A percentile compares a stretch with the other conserved stretches of the same genome.
These are phyloP conservation scores for Eumerus sabulonum DNA, from an alignment of 2,888 invertebrate species.

Conservation along the genomic window DNA sequence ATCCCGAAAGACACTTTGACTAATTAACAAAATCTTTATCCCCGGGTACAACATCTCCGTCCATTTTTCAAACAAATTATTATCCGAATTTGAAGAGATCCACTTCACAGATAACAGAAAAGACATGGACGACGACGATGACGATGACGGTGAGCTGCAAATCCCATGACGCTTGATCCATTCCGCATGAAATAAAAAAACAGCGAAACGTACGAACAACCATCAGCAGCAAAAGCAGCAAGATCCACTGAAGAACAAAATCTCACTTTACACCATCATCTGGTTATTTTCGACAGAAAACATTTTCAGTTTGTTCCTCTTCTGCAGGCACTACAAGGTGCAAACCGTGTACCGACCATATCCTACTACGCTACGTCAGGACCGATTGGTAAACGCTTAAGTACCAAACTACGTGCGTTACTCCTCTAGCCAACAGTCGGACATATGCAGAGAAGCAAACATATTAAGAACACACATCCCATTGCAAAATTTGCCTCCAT, in stretches of 20 bases:
- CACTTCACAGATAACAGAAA: conserved; percentile 37
- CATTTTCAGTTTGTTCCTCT: conserved; percentile 60
- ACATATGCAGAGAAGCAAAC: conserved; percentile 45
- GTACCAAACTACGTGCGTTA: conserved; percentile 51
- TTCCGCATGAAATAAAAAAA: conserved; percentile 37
- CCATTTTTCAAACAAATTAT: conserved; percentile 68
- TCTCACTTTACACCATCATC: conserved; percentile 66
- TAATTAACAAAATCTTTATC: conserved; percentile 67
- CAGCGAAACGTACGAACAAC: neutral
- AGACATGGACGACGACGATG: conserved; percentile 6
- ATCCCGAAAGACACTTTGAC: conserved; percentile 49
- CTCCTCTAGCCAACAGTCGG: conserved; percentile 3
- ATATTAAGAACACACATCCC: conserved; percentile 63
- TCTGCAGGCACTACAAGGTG: conserved; percentile 56
- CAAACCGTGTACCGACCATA: conserved; percentile 43
- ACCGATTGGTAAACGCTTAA: conserved; percentile 34
- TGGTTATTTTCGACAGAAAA: conserved; percentile 67
- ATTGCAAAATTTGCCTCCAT: conserved; percentile 65
- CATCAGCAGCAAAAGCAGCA: conserved; percentile 6
- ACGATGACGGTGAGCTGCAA: too few species aligned
- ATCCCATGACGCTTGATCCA: conserved; percentile 61
- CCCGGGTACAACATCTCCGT: conserved; percentile 52
- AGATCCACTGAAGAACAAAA: conserved; percentile 3
- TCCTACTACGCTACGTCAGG: conserved; percentile 7
- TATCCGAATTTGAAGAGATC: conserved; percentile 65